phyloP scores from a whole-genome alignment of 2,797 vertebrate genomes.

The Perodicticus potto region DNA sequence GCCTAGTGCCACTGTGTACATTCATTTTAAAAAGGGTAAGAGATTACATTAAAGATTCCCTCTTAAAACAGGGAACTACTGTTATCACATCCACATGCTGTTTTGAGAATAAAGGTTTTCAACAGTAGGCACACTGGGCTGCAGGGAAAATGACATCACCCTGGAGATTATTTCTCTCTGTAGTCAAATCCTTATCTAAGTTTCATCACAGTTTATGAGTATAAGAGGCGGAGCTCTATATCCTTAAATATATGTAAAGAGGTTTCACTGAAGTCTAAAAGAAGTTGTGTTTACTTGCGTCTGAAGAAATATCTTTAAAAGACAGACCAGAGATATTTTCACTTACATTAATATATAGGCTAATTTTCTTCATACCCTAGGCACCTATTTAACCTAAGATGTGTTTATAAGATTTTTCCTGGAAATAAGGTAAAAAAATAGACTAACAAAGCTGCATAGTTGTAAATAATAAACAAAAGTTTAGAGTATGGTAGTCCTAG shows the following conservation, averaged over 20 bases:
- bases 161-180: slow-evolving; percentile 10
- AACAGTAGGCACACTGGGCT: slow-evolving; percentile 33
- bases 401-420: slow-evolving; percentile 35
- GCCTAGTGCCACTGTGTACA: slow-evolving; percentile 24
- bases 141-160: background rate
- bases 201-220: slow-evolving; percentile 39
- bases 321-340: slow-evolving; percentile 16
- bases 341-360: slow-evolving; percentile 30
- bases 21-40: slow-evolving; percentile 37
- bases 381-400: slow-evolving; percentile 52
- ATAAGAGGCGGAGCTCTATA: slow-evolving; percentile 32
- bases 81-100: background rate
- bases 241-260: slow-evolving; percentile 43
- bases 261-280: slow-evolving; percentile 60
- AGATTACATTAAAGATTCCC: slow-evolving; percentile 17
- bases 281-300: slow-evolving; percentile 57
- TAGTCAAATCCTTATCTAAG: slow-evolving; percentile 15
- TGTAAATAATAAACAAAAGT: slow-evolving; percentile 25
- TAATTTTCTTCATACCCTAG: slow-evolving; percentile 34
- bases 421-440: slow-evolving; percentile 26
- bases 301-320: slow-evolving; percentile 62
- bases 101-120: slow-evolving; percentile 65
- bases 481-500: background rate
- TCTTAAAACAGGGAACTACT: slow-evolving; percentile 37
- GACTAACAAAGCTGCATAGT: background rate